These are phyloP conservation scores for Theodoxus fluviatilis DNA, from an alignment of 2,888 invertebrate species.

Conservation along the genomic window DNA sequence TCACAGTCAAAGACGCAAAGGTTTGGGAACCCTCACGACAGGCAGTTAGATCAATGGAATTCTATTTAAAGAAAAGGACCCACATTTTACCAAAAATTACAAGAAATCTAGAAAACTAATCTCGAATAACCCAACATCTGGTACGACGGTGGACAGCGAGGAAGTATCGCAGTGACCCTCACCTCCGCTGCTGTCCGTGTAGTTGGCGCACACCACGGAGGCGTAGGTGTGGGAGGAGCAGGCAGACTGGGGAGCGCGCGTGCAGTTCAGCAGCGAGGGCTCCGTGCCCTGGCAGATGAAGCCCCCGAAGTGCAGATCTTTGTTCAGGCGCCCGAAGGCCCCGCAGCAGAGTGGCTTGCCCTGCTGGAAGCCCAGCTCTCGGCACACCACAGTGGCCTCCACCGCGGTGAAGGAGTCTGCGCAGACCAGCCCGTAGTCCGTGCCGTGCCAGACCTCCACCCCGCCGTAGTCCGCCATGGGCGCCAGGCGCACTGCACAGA, in stretches of 20 bases:
- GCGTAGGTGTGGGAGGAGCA: too few species aligned
- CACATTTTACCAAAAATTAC: too few species aligned
- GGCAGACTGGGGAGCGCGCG: constrained; percentile 43
- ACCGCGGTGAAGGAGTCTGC: constrained; percentile 76
- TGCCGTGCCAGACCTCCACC: constrained; percentile 23
- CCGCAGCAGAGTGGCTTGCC: constrained; percentile 24
- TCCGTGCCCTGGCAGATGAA: constrained; percentile 43
- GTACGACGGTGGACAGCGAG: too few species aligned
- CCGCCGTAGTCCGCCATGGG: constrained; percentile 30
- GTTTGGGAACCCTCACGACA: too few species aligned
- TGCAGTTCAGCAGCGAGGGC: constrained; percentile 39
- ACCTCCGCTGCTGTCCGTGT: constrained; percentile 32
- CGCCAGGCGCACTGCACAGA: constrained; percentile 36
- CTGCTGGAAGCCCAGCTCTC: constrained; percentile 72
- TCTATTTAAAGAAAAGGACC: too few species aligned
- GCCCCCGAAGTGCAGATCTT: constrained; percentile 41
- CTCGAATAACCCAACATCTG: too few species aligned
- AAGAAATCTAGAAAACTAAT: too few species aligned
- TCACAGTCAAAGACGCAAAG: too few species aligned
- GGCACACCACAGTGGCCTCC: constrained; percentile 75
- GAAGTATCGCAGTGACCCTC: too few species aligned
- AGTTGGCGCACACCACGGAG: constrained; percentile 37
- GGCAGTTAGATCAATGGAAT: too few species aligned
- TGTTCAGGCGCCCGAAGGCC: too few species aligned
- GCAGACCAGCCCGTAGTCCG: constrained; percentile 75